Evolutionary conservation across 2,797 vertebrate genomes (phyloP).

Genomic region (Microctenopoma steveboyesi): DNA sequence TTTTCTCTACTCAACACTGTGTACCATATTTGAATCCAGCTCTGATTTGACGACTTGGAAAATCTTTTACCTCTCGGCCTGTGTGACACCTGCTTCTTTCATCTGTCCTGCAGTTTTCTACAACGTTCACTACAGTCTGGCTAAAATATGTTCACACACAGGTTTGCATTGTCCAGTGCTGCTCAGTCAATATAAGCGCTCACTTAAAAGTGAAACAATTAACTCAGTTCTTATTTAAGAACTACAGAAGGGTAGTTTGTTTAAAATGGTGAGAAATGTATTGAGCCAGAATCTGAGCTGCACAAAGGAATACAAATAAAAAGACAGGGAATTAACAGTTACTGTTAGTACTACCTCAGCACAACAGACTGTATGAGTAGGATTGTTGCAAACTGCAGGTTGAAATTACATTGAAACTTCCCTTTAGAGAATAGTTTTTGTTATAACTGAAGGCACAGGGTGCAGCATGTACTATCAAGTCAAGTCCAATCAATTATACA

Average conservation of each 20-base stretch:
- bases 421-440: constrained; percentile 17
- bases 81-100: constrained; percentile 67
- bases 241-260: no score
- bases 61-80: constrained; percentile 71
- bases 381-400: no score
- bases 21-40: constrained; percentile 60
- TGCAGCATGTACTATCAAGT: constrained; percentile 37
- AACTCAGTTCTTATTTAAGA: constrained; percentile 1
- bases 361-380: no score
- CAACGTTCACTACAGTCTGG: constrained; percentile 1
- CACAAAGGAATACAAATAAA: no score
- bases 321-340: not conserved
- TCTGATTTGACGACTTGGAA: constrained; percentile 63
- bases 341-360: not conserved
- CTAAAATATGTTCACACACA: constrained; percentile 22
- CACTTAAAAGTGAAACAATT: not conserved
- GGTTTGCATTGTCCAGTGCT: constrained; percentile 37
- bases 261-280: not conserved
- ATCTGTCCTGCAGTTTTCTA: constrained; percentile 36
- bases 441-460: constrained; percentile 30
- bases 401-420: no score
- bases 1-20: constrained; percentile 45
- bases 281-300: not conserved
- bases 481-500: constrained; percentile 53
- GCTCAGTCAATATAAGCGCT: not conserved